These are phyloP conservation scores for Aphelinus certus DNA, from an alignment of 1,140 invertebrate species.

Conservation along the genomic window DNA sequence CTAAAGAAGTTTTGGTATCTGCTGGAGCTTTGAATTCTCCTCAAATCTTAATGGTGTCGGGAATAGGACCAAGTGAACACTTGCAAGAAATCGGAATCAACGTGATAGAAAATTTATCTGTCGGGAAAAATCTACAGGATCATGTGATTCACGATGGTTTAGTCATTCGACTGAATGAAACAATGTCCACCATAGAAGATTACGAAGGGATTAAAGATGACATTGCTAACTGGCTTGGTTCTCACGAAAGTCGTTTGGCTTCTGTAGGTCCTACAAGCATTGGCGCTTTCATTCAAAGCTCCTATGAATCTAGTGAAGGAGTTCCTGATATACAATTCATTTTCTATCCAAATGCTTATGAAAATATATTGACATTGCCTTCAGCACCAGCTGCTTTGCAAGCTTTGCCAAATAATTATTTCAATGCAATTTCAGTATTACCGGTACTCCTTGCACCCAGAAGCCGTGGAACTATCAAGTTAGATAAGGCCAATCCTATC, in stretches of 20 bases:
- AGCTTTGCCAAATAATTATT: neutral
- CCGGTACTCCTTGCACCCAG: neutral
- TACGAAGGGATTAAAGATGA: neutral
- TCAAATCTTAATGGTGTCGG: slow-evolving; percentile 73
- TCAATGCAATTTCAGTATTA: neutral
- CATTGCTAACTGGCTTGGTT: slow-evolving; percentile 1
- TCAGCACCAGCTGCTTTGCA: neutral
- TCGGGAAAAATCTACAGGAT: slow-evolving; percentile 66
- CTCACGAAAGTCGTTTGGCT: slow-evolving; percentile 4
- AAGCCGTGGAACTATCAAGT: slow-evolving; percentile 4
- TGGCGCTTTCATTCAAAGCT: neutral
- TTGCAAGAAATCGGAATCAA: slow-evolving; percentile 69
- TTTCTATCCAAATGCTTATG: neutral
- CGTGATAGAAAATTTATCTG: slow-evolving; percentile 65
- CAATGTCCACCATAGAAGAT: neutral
- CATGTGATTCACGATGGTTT: slow-evolving; percentile 51
- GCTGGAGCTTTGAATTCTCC: slow-evolving; percentile 71
- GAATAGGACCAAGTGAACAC: slow-evolving; percentile 72
- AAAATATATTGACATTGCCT: neutral
- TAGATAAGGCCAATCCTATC: slow-evolving; percentile 10
- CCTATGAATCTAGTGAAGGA: neutral
- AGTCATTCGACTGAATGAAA: neutral
- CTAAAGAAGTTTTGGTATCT: slow-evolving; percentile 71
- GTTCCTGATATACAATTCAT: slow-evolving; percentile 1
- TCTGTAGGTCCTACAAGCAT: neutral